phyloP scores from a whole-genome alignment of 2,113 vertebrate species.

The Gobiocypris rarus region DNA sequence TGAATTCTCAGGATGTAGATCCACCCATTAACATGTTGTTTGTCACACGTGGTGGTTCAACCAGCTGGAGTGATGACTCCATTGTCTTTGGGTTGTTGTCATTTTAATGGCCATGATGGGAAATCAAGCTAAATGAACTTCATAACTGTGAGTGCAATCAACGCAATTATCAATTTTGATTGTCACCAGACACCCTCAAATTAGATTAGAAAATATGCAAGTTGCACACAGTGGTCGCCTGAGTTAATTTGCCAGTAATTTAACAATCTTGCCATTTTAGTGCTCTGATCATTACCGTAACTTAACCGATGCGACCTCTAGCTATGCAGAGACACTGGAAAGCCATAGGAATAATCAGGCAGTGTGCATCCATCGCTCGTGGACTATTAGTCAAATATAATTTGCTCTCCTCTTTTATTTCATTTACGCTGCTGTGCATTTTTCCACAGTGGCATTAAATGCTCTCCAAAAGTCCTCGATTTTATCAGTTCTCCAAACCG shows the following conservation, averaged over 20 bases:
- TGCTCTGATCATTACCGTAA: conserved; percentile 46
- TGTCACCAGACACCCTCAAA: conserved; percentile 57
- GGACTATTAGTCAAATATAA: conserved; percentile 48
- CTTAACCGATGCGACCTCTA: conserved; percentile 22
- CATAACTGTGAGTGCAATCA: conserved; percentile 53
- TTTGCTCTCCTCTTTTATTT: conserved; percentile 30
- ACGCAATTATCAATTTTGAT: conserved; percentile 56
- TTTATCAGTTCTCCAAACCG: conserved; percentile 30
- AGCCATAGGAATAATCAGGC: conserved; percentile 42
- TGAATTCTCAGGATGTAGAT: background rate
- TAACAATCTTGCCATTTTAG: conserved; percentile 48
- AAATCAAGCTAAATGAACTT: conserved; percentile 59
- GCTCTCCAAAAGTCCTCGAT: conserved; percentile 30
- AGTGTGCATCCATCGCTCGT: conserved; percentile 28
- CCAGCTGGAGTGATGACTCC: conserved; percentile 17
- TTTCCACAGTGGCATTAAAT: conserved; percentile 10
- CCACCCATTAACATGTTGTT: conserved; percentile 19
- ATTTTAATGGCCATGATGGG: conserved; percentile 46
- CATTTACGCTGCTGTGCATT: background rate
- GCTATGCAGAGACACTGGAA: conserved; percentile 38
- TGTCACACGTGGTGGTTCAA: background rate
- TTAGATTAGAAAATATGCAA: conserved; percentile 53
- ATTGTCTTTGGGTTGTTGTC: conserved; percentile 46
- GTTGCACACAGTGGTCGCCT: conserved; percentile 49
- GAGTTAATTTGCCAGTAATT: conserved; percentile 50